These are phyloP conservation scores for Capra hircus DNA, from an alignment of 2,113 vertebrate genomes.

Conservation along the genomic window DNA sequence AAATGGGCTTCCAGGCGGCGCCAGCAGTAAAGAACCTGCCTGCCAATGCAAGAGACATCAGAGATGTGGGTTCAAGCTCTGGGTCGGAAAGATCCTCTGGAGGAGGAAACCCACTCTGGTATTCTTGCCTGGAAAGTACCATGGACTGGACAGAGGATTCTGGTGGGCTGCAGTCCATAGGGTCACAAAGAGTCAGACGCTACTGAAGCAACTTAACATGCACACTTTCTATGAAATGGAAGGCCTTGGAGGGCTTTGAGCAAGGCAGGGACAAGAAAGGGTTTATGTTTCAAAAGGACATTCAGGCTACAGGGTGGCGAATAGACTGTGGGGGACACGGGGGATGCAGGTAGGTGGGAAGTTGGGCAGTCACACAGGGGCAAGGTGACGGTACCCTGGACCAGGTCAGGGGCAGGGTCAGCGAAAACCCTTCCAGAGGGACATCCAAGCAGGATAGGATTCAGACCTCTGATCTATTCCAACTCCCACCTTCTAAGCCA, in stretches of 20 bases:
- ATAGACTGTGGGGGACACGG: not conserved
- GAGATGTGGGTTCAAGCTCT: not conserved
- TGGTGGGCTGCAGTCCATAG: not conserved
- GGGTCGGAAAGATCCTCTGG: not conserved
- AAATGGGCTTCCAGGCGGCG: not conserved
- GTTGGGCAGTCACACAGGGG: too few species aligned
- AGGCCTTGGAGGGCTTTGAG: not conserved
- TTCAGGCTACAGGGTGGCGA: too few species aligned
- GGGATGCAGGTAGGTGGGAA: not conserved
- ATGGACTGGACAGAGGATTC: not conserved
- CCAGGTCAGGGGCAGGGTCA: not conserved
- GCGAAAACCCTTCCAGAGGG: not conserved
- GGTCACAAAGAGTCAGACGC: not conserved
- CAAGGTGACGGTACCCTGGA: fast-evolving
- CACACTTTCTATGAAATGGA: not conserved
- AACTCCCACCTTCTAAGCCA: not conserved
- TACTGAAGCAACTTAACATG: not conserved
- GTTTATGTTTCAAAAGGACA: not conserved
- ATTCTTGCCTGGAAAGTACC: not conserved
- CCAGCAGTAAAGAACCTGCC: not conserved
- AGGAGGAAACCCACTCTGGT: not conserved
- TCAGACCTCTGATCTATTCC: too few species aligned
- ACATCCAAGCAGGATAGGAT: not conserved
- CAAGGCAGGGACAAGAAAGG: not conserved
- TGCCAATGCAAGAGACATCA: not conserved